phyloP scores from a whole-genome alignment of 2,113 vertebrate genomes.

The Dipodomys ordii region DNA sequence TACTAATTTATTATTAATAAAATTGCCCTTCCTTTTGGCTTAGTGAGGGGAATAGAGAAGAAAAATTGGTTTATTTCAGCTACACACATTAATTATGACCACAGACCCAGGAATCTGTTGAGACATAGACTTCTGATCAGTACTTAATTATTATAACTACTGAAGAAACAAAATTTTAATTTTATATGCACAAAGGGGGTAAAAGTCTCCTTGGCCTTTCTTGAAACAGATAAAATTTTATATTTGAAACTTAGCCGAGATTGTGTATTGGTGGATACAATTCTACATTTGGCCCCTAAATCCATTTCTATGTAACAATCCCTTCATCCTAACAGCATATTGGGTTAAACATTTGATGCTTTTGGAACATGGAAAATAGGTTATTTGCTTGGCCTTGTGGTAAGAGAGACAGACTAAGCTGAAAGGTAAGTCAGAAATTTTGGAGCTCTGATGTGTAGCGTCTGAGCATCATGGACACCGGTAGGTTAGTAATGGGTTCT shows the following conservation, averaged over 20 bases:
- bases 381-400: not conserved
- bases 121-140: not conserved
- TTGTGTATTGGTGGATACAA: not conserved
- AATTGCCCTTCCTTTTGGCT: not conserved
- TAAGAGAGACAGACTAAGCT: not conserved
- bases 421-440: not conserved
- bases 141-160: not conserved
- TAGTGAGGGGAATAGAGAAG: not conserved
- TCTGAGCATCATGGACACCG: fast-evolving
- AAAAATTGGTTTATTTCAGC: not conserved
- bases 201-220: not conserved
- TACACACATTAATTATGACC: not conserved
- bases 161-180: not conserved
- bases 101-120: not conserved
- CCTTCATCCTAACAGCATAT: not conserved
- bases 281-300: not conserved
- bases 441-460: fast-evolving
- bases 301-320: not conserved
- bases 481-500: not conserved
- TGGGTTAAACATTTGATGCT: not conserved
- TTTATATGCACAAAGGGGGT: not conserved
- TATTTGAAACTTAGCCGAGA: not conserved
- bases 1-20: not conserved
- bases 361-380: not conserved
- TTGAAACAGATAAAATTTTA: not conserved